Evolutionary conservation across 2,113 vertebrate species (phyloP), one percentile per base, ranked within the genome.

Genomic region (Protomyctophum bolini): DNA sequence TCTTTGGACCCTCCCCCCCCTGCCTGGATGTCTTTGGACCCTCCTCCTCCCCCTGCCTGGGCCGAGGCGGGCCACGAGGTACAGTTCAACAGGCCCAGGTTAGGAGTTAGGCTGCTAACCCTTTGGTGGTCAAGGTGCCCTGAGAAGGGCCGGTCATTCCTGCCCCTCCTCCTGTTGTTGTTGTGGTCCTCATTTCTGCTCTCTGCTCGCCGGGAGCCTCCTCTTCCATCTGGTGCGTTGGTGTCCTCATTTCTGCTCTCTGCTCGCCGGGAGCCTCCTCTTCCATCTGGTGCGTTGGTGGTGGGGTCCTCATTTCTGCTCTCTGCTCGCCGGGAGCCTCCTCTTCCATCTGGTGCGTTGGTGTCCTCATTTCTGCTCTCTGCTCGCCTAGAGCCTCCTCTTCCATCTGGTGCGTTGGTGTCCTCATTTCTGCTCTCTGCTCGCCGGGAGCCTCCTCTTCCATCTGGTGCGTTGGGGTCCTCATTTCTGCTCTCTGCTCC

Each of bases 101-200:
- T n/a, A n/a, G n/a, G n/a, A n/a, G n/a, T n/a, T n/a, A n/a, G n/a
- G n/a, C n/a, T n/a, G 87, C 66, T 78, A 86, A 92, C 93, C 84
- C 91, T 80, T 73, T 92, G 95, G 74, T 92, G 93, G 65, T 96
- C 96, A 60, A 92, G 87, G 76, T 90, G 86, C 63, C 95, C 94
- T 3, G 90, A 91, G 88, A 91, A 94, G 49, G 92, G 89, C 65
- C 93, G 94, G 79, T 98, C 96, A 89, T 76, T 90, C 68, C 92
- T 95, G 71, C 93, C 84, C 70, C 75, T 89, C 15, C 85, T 95
- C 91, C 94, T 96, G 85, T 92, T 93, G 86, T 91, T 92, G 86
- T 1, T 41, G 33, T 3, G 33, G 3, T 41, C 33, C 33, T 41
- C 33, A 41, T 41, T 41, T 41, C 33, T 41, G 33, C 33, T 41